These are phyloP conservation scores for Sebastes oblongus DNA, from an alignment of 2,797 vertebrate genomes.

Conservation along the genomic window DNA sequence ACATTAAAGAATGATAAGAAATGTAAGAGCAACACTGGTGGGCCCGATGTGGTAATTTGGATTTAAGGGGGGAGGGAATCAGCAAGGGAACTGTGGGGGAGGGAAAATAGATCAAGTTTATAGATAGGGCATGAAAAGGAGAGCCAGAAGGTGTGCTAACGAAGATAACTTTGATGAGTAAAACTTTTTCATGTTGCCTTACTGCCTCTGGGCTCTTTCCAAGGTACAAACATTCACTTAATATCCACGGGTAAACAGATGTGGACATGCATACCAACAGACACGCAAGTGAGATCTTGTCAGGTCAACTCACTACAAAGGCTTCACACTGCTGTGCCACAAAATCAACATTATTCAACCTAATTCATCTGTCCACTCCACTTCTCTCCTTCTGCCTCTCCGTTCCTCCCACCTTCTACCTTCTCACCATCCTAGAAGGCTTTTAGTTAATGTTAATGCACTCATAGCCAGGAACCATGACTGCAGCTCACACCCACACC, in stretches of 20 bases:
- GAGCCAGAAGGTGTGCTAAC: slow-evolving; percentile 46
- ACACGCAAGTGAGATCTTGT: slow-evolving; percentile 25
- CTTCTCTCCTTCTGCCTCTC: not conserved
- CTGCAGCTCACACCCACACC: not conserved
- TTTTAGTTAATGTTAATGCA: slow-evolving; percentile 22
- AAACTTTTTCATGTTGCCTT: slow-evolving; percentile 44
- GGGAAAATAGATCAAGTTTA: slow-evolving; percentile 34
- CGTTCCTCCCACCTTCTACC: not conserved
- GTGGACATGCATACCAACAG: slow-evolving; percentile 38
- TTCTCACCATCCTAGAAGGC: not conserved
- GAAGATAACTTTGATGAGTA: slow-evolving; percentile 59
- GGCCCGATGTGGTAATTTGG: slow-evolving; percentile 33
- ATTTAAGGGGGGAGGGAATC: slow-evolving; percentile 8
- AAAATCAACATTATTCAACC: slow-evolving; percentile 27
- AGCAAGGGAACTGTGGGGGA: not conserved
- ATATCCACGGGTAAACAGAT: slow-evolving; percentile 47
- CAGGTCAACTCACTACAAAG: slow-evolving; percentile 30
- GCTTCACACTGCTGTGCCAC: slow-evolving; percentile 2
- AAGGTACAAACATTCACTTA: slow-evolving; percentile 34
- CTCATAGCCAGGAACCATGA: slow-evolving; percentile 5
- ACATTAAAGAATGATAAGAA: slow-evolving; percentile 13
- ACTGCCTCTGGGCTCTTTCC: slow-evolving; percentile 31
- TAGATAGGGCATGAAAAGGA: slow-evolving; percentile 37
- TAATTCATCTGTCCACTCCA: slow-evolving; percentile 17
- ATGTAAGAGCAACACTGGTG: slow-evolving; percentile 26